phyloP scores from a whole-genome alignment of 2,797 vertebrate species.

The Orientallactaga sibirica region DNA sequence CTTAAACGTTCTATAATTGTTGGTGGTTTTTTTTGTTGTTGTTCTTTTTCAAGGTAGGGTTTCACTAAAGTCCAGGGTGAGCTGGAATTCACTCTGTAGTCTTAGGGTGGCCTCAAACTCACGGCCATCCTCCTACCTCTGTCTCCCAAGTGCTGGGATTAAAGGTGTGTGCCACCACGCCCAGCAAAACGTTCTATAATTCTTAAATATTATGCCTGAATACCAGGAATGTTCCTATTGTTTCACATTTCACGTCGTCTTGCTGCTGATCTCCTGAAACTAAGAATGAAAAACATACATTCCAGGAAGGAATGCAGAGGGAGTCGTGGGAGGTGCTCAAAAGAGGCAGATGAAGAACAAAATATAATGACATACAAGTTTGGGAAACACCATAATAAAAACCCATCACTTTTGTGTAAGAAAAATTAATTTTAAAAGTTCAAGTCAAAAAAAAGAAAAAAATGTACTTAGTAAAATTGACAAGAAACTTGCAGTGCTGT shows the following conservation, averaged over 20 bases:
- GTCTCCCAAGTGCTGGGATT: too few species aligned
- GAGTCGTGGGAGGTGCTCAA: not conserved
- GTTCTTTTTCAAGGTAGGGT: too few species aligned
- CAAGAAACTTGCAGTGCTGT: not conserved
- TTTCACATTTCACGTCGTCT: slow-evolving; percentile 19
- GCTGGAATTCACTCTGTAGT: too few species aligned
- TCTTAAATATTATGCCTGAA: slow-evolving; percentile 39
- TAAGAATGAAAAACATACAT: not conserved
- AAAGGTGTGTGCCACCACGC: too few species aligned
- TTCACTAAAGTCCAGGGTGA: too few species aligned
- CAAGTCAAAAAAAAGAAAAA: not conserved
- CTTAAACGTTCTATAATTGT: slow-evolving; percentile 48
- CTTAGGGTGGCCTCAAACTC: too few species aligned
- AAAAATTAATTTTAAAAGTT: too few species aligned
- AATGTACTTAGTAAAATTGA: not conserved
- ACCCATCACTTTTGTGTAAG: accelerated
- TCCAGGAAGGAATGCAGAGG: not conserved
- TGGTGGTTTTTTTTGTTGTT: too few species aligned
- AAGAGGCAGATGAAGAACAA: not conserved
- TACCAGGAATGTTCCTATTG: not conserved
- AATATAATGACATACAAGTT: not conserved
- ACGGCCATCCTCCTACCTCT: too few species aligned
- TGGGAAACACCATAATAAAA: not conserved
- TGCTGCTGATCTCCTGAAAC: slow-evolving; percentile 6
- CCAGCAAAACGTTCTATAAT: slow-evolving; percentile 18